Percentiles rank a stretch among this genome's conserved stretches.
phyloP scores from a whole-genome alignment of 53 echinoderm and acorn worm species.

The Echinarachnius parma region DNA sequence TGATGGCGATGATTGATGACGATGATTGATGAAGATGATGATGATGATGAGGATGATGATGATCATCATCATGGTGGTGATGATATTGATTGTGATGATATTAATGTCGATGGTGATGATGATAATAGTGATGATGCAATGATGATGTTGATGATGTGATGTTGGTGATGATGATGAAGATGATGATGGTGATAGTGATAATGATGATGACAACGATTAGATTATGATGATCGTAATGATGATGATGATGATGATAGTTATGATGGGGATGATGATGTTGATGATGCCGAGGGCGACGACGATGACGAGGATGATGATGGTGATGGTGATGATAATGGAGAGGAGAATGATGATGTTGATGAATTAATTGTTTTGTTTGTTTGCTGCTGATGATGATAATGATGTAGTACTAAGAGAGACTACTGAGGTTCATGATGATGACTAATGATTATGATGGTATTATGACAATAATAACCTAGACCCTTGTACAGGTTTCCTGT shows the following conservation, averaged over 20 bases:
- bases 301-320: too few relatives aligned
- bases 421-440: too few relatives aligned
- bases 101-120: not conserved
- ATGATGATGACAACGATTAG: constrained; percentile 3
- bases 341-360: not conserved
- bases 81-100: not conserved
- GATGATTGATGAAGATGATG: constrained; percentile 2
- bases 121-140: not conserved
- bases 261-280: not conserved
- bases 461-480: too few relatives aligned
- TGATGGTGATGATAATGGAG: not conserved
- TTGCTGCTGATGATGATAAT: too few relatives aligned
- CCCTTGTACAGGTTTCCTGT: too few relatives aligned
- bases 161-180: not conserved
- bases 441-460: too few relatives aligned
- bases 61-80: not conserved
- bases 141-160: constrained; percentile 1
- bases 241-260: too few relatives aligned
- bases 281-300: not conserved
- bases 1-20: not conserved
- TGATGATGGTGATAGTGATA: not conserved
- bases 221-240: too few relatives aligned
- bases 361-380: too few relatives aligned
- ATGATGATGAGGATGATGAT: constrained; percentile 12
- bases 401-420: too few relatives aligned